These are phyloP conservation scores for Trachelus tabidus DNA, from an alignment of 2,888 invertebrate species.

Conservation along the genomic window DNA sequence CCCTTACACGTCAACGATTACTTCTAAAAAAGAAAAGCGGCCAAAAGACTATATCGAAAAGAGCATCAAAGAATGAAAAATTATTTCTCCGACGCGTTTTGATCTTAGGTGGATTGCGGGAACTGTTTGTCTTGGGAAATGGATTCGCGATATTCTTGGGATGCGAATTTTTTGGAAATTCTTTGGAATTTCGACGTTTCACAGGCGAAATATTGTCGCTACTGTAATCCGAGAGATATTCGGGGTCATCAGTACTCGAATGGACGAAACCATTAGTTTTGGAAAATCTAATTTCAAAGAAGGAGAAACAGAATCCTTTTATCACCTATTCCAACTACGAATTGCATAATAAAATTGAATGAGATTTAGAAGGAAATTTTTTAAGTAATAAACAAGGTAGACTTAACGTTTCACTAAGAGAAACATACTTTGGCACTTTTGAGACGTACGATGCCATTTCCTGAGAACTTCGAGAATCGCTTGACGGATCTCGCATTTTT, in stretches of 20 bases:
- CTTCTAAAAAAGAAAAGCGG: constrained; percentile 46
- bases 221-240: constrained; percentile 26
- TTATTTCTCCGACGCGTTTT: constrained; percentile 17
- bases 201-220: not conserved
- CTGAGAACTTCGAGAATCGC: constrained; percentile 37
- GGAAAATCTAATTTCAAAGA: constrained; percentile 16
- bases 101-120: constrained; percentile 14
- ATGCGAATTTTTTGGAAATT: constrained; percentile 11
- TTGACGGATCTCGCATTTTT: constrained; percentile 28
- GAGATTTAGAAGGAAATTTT: not conserved
- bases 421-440: not conserved
- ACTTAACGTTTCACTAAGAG: not conserved
- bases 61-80: constrained; percentile 45
- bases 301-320: not conserved
- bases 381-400: not conserved
- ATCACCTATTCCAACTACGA: not conserved
- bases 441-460: constrained; percentile 11
- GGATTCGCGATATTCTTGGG: not conserved
- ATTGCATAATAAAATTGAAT: not conserved
- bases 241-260: constrained; percentile 31
- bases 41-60: constrained; percentile 55
- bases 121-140: not conserved
- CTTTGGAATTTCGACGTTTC: constrained; percentile 4
- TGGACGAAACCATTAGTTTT: constrained; percentile 24
- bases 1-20: constrained; percentile 29